Base-by-base conservation (phyloP, 1,140 invertebrate genomes). In the Chionoecetes opilio region DNA sequence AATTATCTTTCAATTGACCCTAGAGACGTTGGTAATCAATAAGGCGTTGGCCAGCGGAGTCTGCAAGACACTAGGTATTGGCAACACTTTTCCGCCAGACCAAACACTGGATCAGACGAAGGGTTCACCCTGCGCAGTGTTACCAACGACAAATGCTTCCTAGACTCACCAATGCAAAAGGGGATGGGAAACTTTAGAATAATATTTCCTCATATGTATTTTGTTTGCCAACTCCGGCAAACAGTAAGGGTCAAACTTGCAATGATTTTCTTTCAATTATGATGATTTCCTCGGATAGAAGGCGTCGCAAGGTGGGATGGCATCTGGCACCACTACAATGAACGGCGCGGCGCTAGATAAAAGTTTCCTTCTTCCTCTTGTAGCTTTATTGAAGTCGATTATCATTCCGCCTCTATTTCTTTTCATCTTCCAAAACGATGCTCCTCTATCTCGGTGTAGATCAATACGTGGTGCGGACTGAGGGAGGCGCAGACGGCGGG, bases 51-150 rank as follows among this genome's bases (percentile, higher is more conserved):
- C 87, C 87, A 21, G 63, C 63, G 63, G 63, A 75, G 63, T 75
- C 63, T 75, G 85, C 34, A n/a, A 34, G 38, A 32, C 34, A 21
- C 26, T 26, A 34, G 85, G 26, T 75, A 31, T 93, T 93, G 93
- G 84, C 53, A 89, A 82, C 93, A 31, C 85, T 93, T 46, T n/a
- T 26, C 63, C 63, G 32, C 85, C 85, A 89, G 85, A 89, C 93
- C 93, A 93, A 87, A 93, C 93, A 88, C 85, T 88, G 93, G 93
- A 86, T 88, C 93, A 88, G 38, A 93, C 85, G 38, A 9, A n/a
- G n/a, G 46, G 34, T 38, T 32, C 6, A n/a, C 46, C 91, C 38
- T 35, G 82, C 75, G 8, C 85, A 86, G 92, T 46, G 37, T 82
- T 93, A 63, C 92, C 92, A 86, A 86, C 29, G 92, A 29, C 21